Conservation (phyloP, 2,888 invertebrate genomes). For the Stenolophus ochropezus region DNA sequence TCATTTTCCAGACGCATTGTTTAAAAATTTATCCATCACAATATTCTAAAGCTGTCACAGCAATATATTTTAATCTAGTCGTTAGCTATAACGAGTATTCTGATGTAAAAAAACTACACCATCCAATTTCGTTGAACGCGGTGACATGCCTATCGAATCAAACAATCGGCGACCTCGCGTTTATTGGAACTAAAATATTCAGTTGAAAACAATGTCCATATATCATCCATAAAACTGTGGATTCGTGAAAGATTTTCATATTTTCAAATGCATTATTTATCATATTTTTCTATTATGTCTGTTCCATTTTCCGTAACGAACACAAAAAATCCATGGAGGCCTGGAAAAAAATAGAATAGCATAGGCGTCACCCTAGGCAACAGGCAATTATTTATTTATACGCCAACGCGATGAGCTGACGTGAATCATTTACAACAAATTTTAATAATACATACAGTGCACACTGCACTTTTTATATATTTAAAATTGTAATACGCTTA, state of each 20-base stretch:
- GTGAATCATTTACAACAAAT: background rate
- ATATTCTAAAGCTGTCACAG: slow-evolving; percentile 1
- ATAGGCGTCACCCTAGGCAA: background rate
- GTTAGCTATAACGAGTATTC: background rate
- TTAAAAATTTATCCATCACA: slow-evolving; percentile 1
- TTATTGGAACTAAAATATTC: slow-evolving; percentile 50
- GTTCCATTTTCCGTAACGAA: slow-evolving; percentile 50
- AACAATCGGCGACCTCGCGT: slow-evolving; percentile 36
- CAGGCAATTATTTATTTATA: background rate
- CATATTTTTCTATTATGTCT: slow-evolving; percentile 51
- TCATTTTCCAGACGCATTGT: background rate
- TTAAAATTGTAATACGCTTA: background rate
- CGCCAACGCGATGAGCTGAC: background rate
- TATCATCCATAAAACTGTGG: slow-evolving; percentile 46
- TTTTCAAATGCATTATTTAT: slow-evolving; percentile 53
- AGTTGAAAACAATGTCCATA: slow-evolving; percentile 47
- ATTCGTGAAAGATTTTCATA: slow-evolving; percentile 48
- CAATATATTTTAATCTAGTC: slow-evolving; percentile 8
- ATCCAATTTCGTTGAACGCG: slow-evolving; percentile 21
- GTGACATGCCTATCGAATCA: slow-evolving; percentile 35
- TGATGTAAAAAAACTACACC: slow-evolving; percentile 15
- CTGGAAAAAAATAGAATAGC: slow-evolving; percentile 43
- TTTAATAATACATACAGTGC: background rate
- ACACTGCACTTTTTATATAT: background rate
- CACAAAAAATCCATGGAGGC: slow-evolving; percentile 47